Base-by-base conservation (phyloP, 2,113 vertebrate species). In the Murina feae region DNA sequence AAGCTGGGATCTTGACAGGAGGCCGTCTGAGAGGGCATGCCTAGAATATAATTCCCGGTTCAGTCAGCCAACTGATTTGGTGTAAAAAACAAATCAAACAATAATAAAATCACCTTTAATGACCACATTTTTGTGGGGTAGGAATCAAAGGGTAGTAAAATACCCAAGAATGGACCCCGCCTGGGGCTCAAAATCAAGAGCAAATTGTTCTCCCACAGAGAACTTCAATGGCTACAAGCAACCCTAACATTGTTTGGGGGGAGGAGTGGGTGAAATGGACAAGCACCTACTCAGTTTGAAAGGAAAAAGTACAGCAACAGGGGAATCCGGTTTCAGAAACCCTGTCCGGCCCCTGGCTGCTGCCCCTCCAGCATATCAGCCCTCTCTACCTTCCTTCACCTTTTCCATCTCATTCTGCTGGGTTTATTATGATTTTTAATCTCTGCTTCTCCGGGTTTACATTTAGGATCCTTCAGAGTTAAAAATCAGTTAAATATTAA, bases 401-500 rank as follows among this genome's bases (percentile, higher is more conserved):
- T 49, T 75, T n/a, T 23, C 42, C 51, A 51, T 14, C 25, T 51
- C 20, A 6, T 9, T 53, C 42, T 71, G 20, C 32, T 11, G 18
- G 53, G 60, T 32, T 60, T 74, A 35, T 17, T 35, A n/a, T 3
- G 30, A 42, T 39, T 80, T 89, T 81, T 63, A 63, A 51, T 55
- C 63, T 82, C 81, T 12, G n/a, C 3, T n/a, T 75, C 35, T 55
- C 60, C 63, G 23, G 30, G 42, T 72, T 63, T 78, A 55, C 47
- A 60, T 47, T 86, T 95, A 89, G 78, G 47, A 71, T 72, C 68
- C 39, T 89, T 82, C 37, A 82, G 84, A 89, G 71, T 75, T 69
- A 84, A 91, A 95, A 78, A n/a, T 81, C 10, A 79, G 75, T 92
- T 80, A 89, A 78, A 75, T 82, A n/a, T n/a, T n/a, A n/a, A n/a